Evolutionary conservation across 2,888 invertebrate species (phyloP).

Genomic region (Allacma fusca): DNA sequence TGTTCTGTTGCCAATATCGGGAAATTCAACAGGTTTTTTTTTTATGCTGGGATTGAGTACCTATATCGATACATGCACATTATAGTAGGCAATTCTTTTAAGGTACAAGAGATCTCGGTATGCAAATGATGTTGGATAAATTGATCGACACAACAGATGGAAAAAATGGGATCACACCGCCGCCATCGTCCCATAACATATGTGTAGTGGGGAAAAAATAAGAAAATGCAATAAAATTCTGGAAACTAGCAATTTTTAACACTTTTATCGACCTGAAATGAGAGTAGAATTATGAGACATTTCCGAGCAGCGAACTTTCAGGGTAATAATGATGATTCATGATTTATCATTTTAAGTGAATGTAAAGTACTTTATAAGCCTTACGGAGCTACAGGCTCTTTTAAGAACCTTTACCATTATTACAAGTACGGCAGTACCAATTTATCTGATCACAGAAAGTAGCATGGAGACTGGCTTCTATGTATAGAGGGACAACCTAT

Average conservation of each 20-base stretch:
- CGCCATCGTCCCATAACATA: too few relatives aligned
- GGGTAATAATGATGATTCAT: conserved; percentile 1
- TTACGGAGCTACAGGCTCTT: not conserved
- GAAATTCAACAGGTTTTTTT: conserved; percentile 4
- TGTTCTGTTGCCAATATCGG: not conserved
- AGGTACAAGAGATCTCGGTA: too few relatives aligned
- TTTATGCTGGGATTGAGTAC: not conserved
- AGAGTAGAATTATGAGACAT: not conserved
- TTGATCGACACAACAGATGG: too few relatives aligned
- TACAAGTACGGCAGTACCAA: not conserved
- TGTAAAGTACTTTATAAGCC: not conserved
- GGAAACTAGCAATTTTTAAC: not conserved
- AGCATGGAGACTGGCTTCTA: not conserved
- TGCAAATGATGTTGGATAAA: too few relatives aligned
- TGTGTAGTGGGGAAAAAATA: too few relatives aligned
- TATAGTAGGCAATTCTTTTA: too few relatives aligned
- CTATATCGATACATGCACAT: too few relatives aligned
- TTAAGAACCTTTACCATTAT: not conserved
- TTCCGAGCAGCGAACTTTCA: not conserved
- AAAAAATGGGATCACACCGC: too few relatives aligned
- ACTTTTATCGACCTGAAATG: not conserved
- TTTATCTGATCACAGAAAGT: not conserved
- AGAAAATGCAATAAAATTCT: too few relatives aligned
- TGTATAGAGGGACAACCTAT: not conserved
- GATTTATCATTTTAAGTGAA: not conserved